Base-by-base conservation (phyloP, 1,140 invertebrate genomes). In the Oryctes rhinoceros region DNA sequence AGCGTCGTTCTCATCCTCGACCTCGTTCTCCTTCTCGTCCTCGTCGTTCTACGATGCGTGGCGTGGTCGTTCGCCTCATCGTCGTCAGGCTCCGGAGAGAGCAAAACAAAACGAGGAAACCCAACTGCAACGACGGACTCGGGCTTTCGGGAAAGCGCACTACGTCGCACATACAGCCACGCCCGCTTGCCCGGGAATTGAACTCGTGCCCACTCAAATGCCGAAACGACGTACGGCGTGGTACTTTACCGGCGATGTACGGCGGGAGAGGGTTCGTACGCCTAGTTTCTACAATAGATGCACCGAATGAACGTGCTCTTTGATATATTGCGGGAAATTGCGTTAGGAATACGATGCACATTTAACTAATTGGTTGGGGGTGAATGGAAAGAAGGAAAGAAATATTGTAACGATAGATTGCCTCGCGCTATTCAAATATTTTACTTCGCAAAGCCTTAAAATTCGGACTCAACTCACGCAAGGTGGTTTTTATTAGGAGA, bases 111-210 rank as follows among this genome's bases (percentile, higher is more conserved):
- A 35, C 20, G 65, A 30, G 18, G 9, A 44, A 13, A 71, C 65
- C 30, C 65, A 30, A 35, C 65, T 71, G 65, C 65, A 71, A 13
- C 65, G 65, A 35, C 20, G 65, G 7, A 24, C 24, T 37, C 20
- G 65, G 35, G 65, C 24, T 71, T 35, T 71, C 20, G 65, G 24
- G 65, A 71, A 71, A 71, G 65, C 65, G 65, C 65, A 71, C 65
- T n/a, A 59, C 15, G 53, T 15, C 65, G 65, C 65, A 71, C 24
- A 71, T 24, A 71, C 65, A 71, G 65, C 65, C 65, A 71, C 65
- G 65, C 65, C 65, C 65, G 65, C 65, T 71, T 71, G 65, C 65
- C 65, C 65, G 65, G 65, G 65, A 71, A 71, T 71, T 71, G 65
- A 71, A 71, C 65, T 35, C 35, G 65, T 71, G 35, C 65, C 65